Conservation (phyloP, 2,113 vertebrate species). For the Sula dactylatra region DNA sequence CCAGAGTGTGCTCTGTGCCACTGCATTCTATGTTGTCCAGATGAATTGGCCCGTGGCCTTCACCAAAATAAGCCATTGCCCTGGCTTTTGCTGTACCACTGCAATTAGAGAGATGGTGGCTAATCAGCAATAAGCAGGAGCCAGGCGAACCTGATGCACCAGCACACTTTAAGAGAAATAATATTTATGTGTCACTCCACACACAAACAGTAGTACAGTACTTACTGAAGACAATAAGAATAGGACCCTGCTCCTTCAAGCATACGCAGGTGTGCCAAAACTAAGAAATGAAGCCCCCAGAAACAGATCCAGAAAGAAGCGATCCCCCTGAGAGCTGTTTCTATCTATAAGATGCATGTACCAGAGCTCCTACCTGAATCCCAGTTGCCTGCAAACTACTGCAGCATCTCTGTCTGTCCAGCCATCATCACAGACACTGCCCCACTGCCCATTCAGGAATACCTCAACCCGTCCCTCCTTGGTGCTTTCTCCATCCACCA, state of each 20-base stretch:
- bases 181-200: not conserved
- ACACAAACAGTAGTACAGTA: not conserved
- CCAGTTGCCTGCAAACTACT: constrained; percentile 89
- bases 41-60: constrained; percentile 83
- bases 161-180: not conserved
- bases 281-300: not conserved
- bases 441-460: constrained; percentile 86
- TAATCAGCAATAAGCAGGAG: not conserved
- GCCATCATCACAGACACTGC: constrained; percentile 84
- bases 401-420: constrained; percentile 84
- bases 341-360: not conserved
- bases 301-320: not conserved
- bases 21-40: constrained; percentile 85
- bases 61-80: constrained; percentile 80
- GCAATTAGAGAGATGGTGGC: constrained; percentile 26
- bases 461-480: constrained; percentile 88
- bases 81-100: constrained; percentile 82
- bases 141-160: not conserved
- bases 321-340: not conserved
- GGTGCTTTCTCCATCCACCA: constrained; percentile 84
- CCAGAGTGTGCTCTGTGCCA: constrained; percentile 78
- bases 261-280: not conserved
- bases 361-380: constrained; percentile 79
- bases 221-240: not conserved
- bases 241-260: not conserved